Conservation (phyloP, 2,113 vertebrate genomes). For the cat (Felis catus) region DNA sequence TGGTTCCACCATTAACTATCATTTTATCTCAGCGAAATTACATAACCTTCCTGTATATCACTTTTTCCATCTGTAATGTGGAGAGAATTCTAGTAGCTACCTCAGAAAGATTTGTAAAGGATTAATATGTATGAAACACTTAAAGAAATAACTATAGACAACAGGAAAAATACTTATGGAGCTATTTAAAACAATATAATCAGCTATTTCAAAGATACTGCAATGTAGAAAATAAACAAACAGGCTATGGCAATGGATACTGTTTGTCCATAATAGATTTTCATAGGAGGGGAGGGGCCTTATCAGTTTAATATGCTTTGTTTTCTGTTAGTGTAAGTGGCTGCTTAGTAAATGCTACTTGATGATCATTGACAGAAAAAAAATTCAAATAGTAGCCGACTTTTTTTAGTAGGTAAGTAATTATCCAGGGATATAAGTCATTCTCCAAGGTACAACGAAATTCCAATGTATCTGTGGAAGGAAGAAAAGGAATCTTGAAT, state of each 20-base stretch:
- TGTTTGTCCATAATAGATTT: not conserved
- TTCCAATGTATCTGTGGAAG: not conserved
- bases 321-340: not conserved
- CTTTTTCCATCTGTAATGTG: conserved; percentile 12
- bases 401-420: conserved; percentile 33
- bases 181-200: not conserved
- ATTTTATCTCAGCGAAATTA: not conserved
- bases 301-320: not conserved
- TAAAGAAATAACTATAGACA: not conserved
- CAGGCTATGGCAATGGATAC: not conserved
- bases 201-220: not conserved
- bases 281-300: not conserved
- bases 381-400: conserved; percentile 9
- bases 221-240: not conserved
- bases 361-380: not conserved
- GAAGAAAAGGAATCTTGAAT: conserved; percentile 56
- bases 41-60: not conserved
- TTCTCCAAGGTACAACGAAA: conserved; percentile 40
- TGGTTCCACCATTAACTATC: not conserved
- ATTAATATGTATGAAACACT: not conserved
- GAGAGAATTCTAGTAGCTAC: not conserved
- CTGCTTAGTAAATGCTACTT: conserved; percentile 9
- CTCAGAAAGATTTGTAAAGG: not conserved
- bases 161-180: not conserved
- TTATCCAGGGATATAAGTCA: not conserved